A percentile compares a stretch with the other conserved stretches of the same genome.
Evolutionary conservation across 2,888 invertebrate species (phyloP).

Genomic region (Agrotis exclamationis): DNA sequence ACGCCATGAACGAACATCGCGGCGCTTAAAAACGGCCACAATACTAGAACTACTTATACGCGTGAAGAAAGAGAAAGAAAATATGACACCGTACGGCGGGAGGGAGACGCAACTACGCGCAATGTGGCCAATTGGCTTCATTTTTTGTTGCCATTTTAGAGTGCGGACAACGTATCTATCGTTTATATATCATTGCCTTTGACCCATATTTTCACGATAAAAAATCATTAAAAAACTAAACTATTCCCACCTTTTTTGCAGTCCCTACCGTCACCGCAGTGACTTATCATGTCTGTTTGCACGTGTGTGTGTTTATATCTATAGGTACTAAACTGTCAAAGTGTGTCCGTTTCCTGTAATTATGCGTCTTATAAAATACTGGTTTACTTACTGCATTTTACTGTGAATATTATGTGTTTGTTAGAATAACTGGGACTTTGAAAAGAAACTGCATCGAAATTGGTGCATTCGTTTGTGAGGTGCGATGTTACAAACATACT

Average conservation of each 20-base stretch:
- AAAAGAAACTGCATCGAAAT: not conserved
- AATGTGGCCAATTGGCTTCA: too few relatives aligned
- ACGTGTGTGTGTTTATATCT: slow-evolving; percentile 56
- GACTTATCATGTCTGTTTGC: slow-evolving; percentile 61
- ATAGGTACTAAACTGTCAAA: slow-evolving; percentile 51
- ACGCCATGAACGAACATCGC: too few relatives aligned
- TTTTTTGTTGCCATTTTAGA: too few relatives aligned
- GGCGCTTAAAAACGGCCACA: too few relatives aligned
- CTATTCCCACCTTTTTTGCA: slow-evolving; percentile 54
- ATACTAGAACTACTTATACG: too few relatives aligned
- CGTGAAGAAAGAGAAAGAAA: too few relatives aligned
- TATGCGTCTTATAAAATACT: slow-evolving; percentile 73
- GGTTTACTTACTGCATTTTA: slow-evolving; percentile 66
- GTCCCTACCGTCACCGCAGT: slow-evolving; percentile 65
- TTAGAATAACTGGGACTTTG: not conserved
- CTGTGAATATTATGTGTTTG: slow-evolving; percentile 4
- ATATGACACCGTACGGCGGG: too few relatives aligned
- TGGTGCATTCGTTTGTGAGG: not conserved
- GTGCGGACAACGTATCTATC: too few relatives aligned
- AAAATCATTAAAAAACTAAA: not conserved
- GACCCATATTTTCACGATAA: slow-evolving; percentile 5
- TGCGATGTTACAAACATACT: not conserved
- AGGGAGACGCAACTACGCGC: too few relatives aligned
- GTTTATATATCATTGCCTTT: too few relatives aligned
- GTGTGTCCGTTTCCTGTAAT: slow-evolving; percentile 80